A percentile compares a stretch with the other conserved stretches of the same genome.
phyloP scores from a whole-genome alignment of 35 echinoderm and acorn worm species.

The Amphiura filiformis region DNA sequence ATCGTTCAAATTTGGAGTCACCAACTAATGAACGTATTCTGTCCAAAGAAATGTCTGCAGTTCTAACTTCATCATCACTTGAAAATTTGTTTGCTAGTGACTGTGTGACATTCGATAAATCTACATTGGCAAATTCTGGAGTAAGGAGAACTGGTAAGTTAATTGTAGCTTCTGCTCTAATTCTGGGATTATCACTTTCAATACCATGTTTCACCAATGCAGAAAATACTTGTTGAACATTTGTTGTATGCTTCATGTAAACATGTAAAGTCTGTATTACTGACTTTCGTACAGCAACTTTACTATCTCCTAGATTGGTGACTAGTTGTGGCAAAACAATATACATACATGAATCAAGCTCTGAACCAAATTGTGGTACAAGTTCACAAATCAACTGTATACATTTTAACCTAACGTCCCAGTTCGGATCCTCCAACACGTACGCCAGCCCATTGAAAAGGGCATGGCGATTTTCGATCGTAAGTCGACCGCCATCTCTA shows the following conservation, averaged over 20 bases:
- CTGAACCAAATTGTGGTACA: slow-evolving; percentile 68
- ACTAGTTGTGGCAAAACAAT: slow-evolving; percentile 67
- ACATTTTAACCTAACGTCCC: slow-evolving; percentile 69
- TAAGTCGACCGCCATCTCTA: slow-evolving; percentile 77
- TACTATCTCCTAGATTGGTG: slow-evolving; percentile 72
- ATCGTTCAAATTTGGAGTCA: slow-evolving; percentile 59
- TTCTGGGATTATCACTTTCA: slow-evolving; percentile 67
- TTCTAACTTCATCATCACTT: slow-evolving; percentile 46
- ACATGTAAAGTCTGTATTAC: slow-evolving; percentile 89
- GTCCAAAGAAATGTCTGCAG: slow-evolving; percentile 55
- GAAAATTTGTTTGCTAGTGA: slow-evolving; percentile 75
- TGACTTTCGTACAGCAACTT: slow-evolving; percentile 68
- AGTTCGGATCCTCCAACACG: slow-evolving; percentile 67
- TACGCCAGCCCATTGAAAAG: slow-evolving; percentile 70
- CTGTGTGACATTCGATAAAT: slow-evolving; percentile 70
- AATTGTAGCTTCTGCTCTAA: slow-evolving; percentile 74
- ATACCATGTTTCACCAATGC: slow-evolving; percentile 81
- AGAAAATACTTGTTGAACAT: slow-evolving; percentile 71
- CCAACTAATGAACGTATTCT: slow-evolving; percentile 71
- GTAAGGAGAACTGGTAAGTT: slow-evolving; percentile 83
- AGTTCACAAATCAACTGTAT: slow-evolving; percentile 85
- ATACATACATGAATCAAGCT: slow-evolving; percentile 87
- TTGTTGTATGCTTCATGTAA: slow-evolving; percentile 87
- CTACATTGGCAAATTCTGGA: slow-evolving; percentile 65
- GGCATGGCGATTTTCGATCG: slow-evolving; percentile 65